Base-by-base conservation (phyloP, 2,797 vertebrate genomes). In the Peromyscus nudipes region DNA sequence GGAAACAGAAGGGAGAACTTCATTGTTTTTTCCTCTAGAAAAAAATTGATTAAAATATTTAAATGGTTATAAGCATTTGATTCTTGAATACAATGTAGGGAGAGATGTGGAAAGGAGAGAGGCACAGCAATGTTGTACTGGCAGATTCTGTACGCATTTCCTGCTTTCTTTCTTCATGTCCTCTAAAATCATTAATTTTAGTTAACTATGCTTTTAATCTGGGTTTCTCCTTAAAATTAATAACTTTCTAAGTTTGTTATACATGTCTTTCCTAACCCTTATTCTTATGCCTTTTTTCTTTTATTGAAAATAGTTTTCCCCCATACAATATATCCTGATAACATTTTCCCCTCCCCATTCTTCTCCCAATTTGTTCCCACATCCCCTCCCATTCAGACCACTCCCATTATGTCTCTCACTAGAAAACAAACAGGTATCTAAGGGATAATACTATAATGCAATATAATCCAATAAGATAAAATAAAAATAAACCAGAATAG, bases 121-220 rank as follows among this genome's bases (percentile, higher is more conserved):
- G n/a, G 3, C 4, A 46, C 13, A 60, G 16, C 0, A 14, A 3
- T 2, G 21, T 2, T 62, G 16, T 43, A 64, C 19, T 0, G 8
- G 4, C 2, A 4, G 1, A 1, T 52, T 67, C 25, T 52, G 40
- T 3, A 6, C 34, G 49, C 4, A 1, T 13, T 37, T 57, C 57
- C 34, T 49, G 4, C 55, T n/a, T 1, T 73, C n/a, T 6, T 2
- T 11, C 0, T 5, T 9, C 3, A 3, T 0, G 29, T 2, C 62
- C 34, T 65, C 62, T 84, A 84, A 84, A 65, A 46, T 49, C 40
- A 67, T 34, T 46, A 21, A 65, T 17, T 65, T 84, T 85, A 85
- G 29, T 65, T 34, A 34, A 4, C 29, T 1, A 13, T 85, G 29
- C 17, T 46, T 67, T 85, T 14, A 46, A 85, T 46, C 40, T 14